phyloP scores from a whole-genome alignment of 2,113 vertebrate species.

The Pan troglodytes region DNA sequence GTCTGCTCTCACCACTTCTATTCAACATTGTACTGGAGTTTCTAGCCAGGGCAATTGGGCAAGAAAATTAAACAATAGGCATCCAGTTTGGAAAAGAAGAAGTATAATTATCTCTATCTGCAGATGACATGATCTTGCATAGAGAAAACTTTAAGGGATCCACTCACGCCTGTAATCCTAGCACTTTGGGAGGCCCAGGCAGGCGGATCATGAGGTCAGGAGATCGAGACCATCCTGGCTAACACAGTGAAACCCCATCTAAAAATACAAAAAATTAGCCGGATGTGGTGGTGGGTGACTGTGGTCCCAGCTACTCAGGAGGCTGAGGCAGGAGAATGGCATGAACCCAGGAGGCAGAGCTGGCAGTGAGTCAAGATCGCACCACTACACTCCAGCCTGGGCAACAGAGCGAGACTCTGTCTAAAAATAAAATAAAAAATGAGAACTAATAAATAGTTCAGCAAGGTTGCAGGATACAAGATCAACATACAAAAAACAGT shows the following conservation, averaged over 20 bases:
- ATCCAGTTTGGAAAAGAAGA: neutral
- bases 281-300: fast-evolving
- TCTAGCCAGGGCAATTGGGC: neutral
- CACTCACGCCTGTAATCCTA: neutral
- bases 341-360: too few relatives aligned
- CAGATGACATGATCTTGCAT: neutral
- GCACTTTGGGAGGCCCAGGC: too few relatives aligned
- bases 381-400: too few relatives aligned
- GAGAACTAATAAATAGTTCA: neutral
- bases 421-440: neutral
- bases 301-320: too few relatives aligned
- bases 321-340: too few relatives aligned
- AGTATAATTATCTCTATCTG: neutral
- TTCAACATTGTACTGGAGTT: neutral
- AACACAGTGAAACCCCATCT: too few relatives aligned
- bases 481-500: neutral
- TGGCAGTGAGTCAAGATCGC: too few relatives aligned
- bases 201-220: too few relatives aligned
- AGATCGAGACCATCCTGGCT: too few relatives aligned
- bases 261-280: too few relatives aligned
- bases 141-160: neutral
- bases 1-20: neutral
- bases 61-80: neutral
- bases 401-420: fast-evolving
- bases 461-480: neutral